A percentile compares a stretch with the other conserved stretches of the same genome.
Evolutionary conservation across 2,113 vertebrate species (phyloP).

Genomic region (Chauna torquata): DNA sequence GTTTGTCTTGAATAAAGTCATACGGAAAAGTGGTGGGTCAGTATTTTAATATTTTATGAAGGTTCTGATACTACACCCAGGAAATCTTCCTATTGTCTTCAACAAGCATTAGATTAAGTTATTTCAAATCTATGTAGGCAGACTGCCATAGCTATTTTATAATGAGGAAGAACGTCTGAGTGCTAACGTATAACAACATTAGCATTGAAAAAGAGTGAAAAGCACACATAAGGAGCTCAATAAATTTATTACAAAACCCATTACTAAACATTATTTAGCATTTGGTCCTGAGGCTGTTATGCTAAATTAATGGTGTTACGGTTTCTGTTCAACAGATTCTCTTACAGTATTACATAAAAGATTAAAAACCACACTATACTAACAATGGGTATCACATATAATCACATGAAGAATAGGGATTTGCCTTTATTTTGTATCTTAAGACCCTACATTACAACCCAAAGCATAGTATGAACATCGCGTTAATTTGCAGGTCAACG

Average conservation of each 20-base stretch:
- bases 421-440: not conserved
- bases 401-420: not conserved
- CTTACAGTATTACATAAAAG: conserved; percentile 1
- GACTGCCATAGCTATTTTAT: not conserved
- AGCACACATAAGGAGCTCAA: not conserved
- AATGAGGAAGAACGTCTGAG: not conserved
- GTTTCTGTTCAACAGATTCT: not conserved
- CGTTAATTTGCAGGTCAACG: not conserved
- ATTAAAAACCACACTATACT: not conserved
- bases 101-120: not conserved
- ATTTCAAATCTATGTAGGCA: not conserved
- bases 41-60: not conserved
- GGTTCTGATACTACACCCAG: not conserved
- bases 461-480: not conserved
- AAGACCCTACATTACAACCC: not conserved
- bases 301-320: conserved; percentile 14
- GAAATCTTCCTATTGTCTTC: not conserved
- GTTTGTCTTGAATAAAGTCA: fast-evolving
- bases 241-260: conserved; percentile 32
- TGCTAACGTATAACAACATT: conserved; percentile 8
- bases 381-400: not conserved
- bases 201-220: conserved; percentile 20
- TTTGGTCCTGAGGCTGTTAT: conserved; percentile 35
- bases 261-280: conserved; percentile 38
- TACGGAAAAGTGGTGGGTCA: fast-evolving